These are phyloP conservation scores for Phylloscopus whistleri DNA, from an alignment of 2,113 vertebrate species.

Conservation along the genomic window DNA sequence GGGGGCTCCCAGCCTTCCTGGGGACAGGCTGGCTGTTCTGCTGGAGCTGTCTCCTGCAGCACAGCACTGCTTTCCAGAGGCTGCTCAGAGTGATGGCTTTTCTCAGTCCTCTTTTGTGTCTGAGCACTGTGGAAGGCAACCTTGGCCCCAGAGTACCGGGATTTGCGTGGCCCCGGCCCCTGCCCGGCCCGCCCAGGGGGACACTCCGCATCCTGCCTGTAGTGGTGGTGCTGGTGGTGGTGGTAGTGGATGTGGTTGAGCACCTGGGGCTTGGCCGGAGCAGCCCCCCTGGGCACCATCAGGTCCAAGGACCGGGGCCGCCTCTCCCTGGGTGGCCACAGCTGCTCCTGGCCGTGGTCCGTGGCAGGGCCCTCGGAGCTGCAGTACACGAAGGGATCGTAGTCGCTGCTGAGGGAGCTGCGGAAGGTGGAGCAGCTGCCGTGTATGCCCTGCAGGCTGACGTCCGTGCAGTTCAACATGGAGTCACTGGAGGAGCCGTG, in stretches of 20 bases:
- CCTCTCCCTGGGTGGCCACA: constrained; percentile 40
- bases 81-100: constrained; percentile 63
- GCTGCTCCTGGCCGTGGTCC: constrained; percentile 16
- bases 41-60: constrained; percentile 65
- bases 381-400: constrained; percentile 90
- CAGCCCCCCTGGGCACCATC: constrained; percentile 67
- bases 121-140: background rate
- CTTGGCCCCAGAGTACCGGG: constrained; percentile 19
- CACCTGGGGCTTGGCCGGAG: constrained; percentile 74
- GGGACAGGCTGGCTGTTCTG: background rate
- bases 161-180: constrained; percentile 20
- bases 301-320: constrained; percentile 86
- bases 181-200: background rate
- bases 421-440: constrained; percentile 96
- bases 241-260: constrained; percentile 93
- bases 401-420: constrained; percentile 96
- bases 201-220: constrained; percentile 70
- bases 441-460: constrained; percentile 92
- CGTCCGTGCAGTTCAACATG: constrained; percentile 90
- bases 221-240: constrained; percentile 94
- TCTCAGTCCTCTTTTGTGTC: constrained; percentile 45
- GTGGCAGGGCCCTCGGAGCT: constrained; percentile 36
- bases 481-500: constrained; percentile 97
- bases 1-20: background rate
- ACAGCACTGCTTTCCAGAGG: background rate